Evolutionary conservation across 2,888 invertebrate species (phyloP), one percentile per base, ranked within the genome.

Genomic region (Malthinus seriepunctatus): DNA sequence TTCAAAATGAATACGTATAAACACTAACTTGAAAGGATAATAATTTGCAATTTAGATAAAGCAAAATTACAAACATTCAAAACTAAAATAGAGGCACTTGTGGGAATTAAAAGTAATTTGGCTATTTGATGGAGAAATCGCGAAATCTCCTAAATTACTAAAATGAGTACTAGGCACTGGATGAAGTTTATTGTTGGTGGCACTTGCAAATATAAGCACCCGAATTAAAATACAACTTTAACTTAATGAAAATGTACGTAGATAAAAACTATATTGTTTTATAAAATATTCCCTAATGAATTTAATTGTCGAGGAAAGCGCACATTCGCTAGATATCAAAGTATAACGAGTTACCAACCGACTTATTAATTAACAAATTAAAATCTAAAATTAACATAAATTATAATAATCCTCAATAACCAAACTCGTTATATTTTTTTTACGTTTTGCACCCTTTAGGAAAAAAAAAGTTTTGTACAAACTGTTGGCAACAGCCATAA

Each of bases 61-160:
- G 39, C 15, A 23, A 42, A 42, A 42, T 42, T 42, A 9, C 39
- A 52, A 45, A 39, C 37, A 14, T 23, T 35, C 34, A 32, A 46
- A 52, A 52, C 52, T 46, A 52, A 31, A 45, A 46, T 52, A 52
- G 23, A 23, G 52, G 39, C 23, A 42, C 39, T 52, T 52, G 44
- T 15, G 14, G 52, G 39, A 42, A 51, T 33, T 52, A 52, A 52
- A 52, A 46, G 52, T 45, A 45, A 52, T 52, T 52, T 45, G 52
- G 37, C 11, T 35, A 52, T 52, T 52, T 52, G 46, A 52, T 46
- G 52, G 46, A 35, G 52, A 46, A 52, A 46, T 45, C 52, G 52
- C 44, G 52, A 52, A 52, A 52, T 52, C 46, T 38, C 35, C 46
- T 46, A 46, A 52, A 46, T 52, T 52, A 52, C 52, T 52, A 37